A percentile compares a stretch with the other conserved stretches of the same genome.
These are phyloP conservation scores for Formica aserva DNA, from an alignment of 2,888 invertebrate species.

Conservation along the genomic window DNA sequence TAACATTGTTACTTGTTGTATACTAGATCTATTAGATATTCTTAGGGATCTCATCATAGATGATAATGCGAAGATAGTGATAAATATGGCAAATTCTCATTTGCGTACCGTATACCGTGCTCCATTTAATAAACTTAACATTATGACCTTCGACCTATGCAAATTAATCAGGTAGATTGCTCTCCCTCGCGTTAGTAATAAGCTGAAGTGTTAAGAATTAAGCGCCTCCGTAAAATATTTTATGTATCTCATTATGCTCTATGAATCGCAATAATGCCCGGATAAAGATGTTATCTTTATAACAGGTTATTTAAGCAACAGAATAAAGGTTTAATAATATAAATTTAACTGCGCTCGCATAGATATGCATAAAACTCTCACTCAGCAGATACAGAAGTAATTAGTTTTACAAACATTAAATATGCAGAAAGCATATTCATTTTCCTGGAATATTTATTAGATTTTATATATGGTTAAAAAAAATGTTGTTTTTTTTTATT, in stretches of 20 bases:
- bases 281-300: conserved; percentile 32
- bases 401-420: neutral
- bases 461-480: neutral
- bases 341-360: neutral
- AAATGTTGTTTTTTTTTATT: neutral
- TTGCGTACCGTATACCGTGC: neutral
- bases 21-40: neutral
- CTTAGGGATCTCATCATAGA: neutral
- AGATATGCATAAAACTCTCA: neutral
- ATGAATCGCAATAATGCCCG: neutral
- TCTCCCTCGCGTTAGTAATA: conserved; percentile 8
- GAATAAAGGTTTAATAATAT: neutral
- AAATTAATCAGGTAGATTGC: conserved; percentile 21
- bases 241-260: conserved; percentile 18
- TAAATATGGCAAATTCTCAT: conserved; percentile 18
- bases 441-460: neutral
- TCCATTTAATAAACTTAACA: conserved; percentile 13
- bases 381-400: neutral
- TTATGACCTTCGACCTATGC: conserved; percentile 43
- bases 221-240: neutral
- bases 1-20: neutral
- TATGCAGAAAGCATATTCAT: neutral
- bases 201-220: conserved; percentile 36
- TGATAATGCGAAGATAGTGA: neutral
- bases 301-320: neutral